A percentile compares a stretch with the other conserved stretches of the same genome.
Evolutionary conservation across 2,888 invertebrate species (phyloP).

Genomic region (Cremastobaeus sp.): DNA sequence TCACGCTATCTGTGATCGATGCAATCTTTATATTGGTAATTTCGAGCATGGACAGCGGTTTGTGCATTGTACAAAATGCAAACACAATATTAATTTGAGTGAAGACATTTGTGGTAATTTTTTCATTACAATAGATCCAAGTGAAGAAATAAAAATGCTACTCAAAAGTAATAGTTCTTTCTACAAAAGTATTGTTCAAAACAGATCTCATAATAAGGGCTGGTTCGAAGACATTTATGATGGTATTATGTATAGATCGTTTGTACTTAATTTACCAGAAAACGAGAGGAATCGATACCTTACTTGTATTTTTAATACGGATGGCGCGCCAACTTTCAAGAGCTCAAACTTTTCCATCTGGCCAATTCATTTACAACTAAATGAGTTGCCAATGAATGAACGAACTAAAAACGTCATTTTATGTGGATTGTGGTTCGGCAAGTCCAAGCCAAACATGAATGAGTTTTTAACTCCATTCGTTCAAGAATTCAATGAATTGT

Average conservation of each 20-base stretch:
- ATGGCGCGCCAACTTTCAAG: too few species aligned
- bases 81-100: neutral
- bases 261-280: conserved; percentile 3
- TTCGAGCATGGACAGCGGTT: neutral
- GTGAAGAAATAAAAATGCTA: too few species aligned
- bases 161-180: too few species aligned
- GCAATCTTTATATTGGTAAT: neutral
- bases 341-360: conserved; percentile 26
- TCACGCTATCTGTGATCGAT: conserved; percentile 5
- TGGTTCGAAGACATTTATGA: conserved; percentile 20
- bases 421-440: conserved; percentile 15
- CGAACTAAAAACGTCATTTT: conserved; percentile 1
- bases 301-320: conserved; percentile 24
- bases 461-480: conserved; percentile 27
- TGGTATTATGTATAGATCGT: neutral
- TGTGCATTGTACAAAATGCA: neutral
- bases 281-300: conserved; percentile 2
- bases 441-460: conserved; percentile 4
- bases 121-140: too few species aligned
- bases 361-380: conserved; percentile 19
- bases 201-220: too few species aligned
- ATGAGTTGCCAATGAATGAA: conserved; percentile 26
- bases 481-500: conserved; percentile 32
- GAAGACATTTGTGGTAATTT: neutral
- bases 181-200: too few species aligned